A percentile compares a stretch with the other conserved stretches of the same genome.
Conservation (phyloP, 2,888 invertebrate genomes). For the Pyrrhosoma nymphula region DNA sequence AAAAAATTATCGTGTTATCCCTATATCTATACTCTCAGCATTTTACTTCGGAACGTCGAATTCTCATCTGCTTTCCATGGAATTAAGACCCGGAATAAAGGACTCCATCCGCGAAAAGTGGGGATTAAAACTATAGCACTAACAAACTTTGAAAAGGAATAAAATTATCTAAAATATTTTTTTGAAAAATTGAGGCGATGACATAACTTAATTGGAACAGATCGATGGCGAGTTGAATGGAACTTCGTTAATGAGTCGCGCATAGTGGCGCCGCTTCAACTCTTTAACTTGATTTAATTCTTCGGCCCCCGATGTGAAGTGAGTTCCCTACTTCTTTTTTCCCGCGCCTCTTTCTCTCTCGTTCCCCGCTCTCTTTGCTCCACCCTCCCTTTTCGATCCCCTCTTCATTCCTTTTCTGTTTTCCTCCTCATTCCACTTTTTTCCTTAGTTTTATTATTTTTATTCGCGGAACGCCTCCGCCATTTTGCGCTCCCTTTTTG, state of each 20-base stretch:
- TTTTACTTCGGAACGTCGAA: neutral
- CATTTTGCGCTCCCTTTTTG: slow-evolving; percentile 61
- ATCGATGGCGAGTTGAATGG: slow-evolving; percentile 57
- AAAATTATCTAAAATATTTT: neutral
- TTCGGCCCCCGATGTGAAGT: slow-evolving; percentile 2
- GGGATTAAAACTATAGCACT: slow-evolving; percentile 28
- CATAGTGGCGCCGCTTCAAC: slow-evolving; percentile 62
- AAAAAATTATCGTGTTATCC: neutral
- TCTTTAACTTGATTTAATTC: slow-evolving; percentile 52
- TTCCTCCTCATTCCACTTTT: neutral
- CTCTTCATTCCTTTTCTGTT: neutral
- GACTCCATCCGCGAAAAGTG: neutral
- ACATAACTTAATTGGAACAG: slow-evolving; percentile 55
- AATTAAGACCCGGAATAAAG: neutral
- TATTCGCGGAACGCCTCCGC: slow-evolving; percentile 41
- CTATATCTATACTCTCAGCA: neutral
- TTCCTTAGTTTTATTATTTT: neutral
- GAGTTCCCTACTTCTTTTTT: slow-evolving; percentile 1
- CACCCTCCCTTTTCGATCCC: neutral
- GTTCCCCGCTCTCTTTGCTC: neutral
- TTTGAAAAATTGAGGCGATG: slow-evolving; percentile 59
- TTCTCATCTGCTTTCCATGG: neutral
- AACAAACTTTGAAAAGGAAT: neutral
- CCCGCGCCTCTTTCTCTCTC: neutral
- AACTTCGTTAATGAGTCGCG: slow-evolving; percentile 61